These are phyloP conservation scores for Ormyrus rosae DNA, from an alignment of 2,888 invertebrate genomes.

Conservation along the genomic window DNA sequence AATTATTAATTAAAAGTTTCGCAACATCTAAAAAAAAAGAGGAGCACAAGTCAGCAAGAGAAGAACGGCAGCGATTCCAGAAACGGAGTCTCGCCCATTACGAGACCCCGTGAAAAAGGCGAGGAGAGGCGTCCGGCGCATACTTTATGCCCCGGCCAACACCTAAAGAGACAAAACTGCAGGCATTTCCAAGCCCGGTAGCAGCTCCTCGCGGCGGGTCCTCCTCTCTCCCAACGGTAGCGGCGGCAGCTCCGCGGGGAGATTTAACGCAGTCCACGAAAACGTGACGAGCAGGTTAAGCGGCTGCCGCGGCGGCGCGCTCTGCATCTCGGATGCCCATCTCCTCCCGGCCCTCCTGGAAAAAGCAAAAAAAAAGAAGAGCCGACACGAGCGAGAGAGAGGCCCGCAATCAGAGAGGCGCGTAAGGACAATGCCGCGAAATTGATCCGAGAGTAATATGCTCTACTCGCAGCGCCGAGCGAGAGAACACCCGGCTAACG, in stretches of 20 bases:
- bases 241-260: not conserved
- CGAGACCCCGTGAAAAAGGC: too few species aligned
- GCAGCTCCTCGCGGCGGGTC: not conserved
- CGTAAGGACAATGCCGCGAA: conserved; percentile 15
- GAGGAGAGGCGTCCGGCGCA: not conserved
- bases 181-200: conserved; percentile 40
- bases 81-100: too few species aligned
- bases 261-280: conserved; percentile 53
- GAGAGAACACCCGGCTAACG: not conserved
- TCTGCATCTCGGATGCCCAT: conserved; percentile 47
- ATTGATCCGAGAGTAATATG: conserved; percentile 50
- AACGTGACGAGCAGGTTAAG: conserved; percentile 50
- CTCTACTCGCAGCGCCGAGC: not conserved
- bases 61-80: not conserved
- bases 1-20: too few species aligned
- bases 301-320: conserved; percentile 22
- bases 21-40: not conserved
- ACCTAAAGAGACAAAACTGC: conserved; percentile 39
- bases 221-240: not conserved
- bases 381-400: conserved; percentile 4
- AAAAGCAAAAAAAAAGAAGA: not conserved
- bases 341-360: not conserved
- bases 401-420: conserved; percentile 30
- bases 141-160: not conserved
- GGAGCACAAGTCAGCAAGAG: not conserved